Base-by-base conservation (phyloP, 2,113 vertebrate genomes). In the Orientallactaga bullata region DNA sequence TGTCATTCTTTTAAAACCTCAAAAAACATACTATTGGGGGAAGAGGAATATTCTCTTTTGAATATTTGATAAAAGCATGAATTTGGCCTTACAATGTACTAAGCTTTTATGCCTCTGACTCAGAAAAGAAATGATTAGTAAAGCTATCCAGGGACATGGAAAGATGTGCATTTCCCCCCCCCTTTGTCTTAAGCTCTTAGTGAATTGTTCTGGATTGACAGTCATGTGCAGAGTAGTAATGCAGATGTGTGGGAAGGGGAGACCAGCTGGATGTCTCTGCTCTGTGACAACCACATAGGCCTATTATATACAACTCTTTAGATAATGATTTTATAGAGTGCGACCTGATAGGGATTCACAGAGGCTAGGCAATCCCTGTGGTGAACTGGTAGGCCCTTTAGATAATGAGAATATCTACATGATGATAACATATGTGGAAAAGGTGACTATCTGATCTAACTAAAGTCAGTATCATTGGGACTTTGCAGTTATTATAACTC, bases 21-120 rank as follows among this genome's bases (percentile, higher is more conserved):
- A 5, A 85, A 88, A 32, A 88, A 3, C 20, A 87, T 12, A 94
- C 24, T 78, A n/a, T 61, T 74, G 6, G 66, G 35, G 20, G 23
- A 77, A 65, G 66, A 87, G 28, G 88, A 71, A 24, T 71, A 42
- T 82, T 90, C 84, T 4, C 58, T 39, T 82, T 83, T 42, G 85
- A 79, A 89, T 28, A 92, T 82, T 90, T 58, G 10, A 28, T 24
- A 91, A 28, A 88, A 73, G 61, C 69, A 21, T 39, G 84, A 66
- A 55, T 91, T 92, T 30, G 68, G 11, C n/a, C 58, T 93, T 69
- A 71, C 86, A 94, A 76, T 84, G 4, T 60, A 28, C 71, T 80
- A 68, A 72, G 5, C 7, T 88, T 55, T 88, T 61, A 77, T 89
- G 26, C 58, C 32, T 23, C 1, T 85, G 30, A 72, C 68, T 91